Base-by-base conservation (phyloP, 2,888 invertebrate species). In the Stenurella melanura region DNA sequence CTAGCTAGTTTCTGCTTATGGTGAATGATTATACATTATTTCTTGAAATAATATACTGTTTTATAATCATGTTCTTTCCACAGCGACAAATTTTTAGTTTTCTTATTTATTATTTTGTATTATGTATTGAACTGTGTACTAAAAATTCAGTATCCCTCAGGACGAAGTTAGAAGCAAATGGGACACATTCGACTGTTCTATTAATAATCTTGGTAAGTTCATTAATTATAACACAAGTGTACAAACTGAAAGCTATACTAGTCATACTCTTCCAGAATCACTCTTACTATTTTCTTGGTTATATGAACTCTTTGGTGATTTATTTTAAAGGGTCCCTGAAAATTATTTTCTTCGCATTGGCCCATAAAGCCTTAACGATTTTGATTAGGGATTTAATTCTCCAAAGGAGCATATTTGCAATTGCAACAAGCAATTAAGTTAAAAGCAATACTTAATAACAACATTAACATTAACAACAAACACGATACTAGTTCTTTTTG, bases 141-240 rank as follows among this genome's bases (percentile, higher is more conserved):
- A 85, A 84, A 85, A 83, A 83, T 82, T 81, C 79, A 85, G 87
- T 87, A 87, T 88, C 87, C 87, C 85, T 85, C 88, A 90, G 90
- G 90, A 88, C 82, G 87, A 87, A 84, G 86, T 87, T 90, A 87
- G 91, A 90, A 93, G 94, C 92, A 96, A 96, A 91, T 97, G 97
- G 97, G 97, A 97, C 92, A 92, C 91, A 90, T 92, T 95, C 91
- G 97, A 97, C 91, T 93, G 94, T 90, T 94, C 94, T 79, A 92
- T 92, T 85, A 93, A 93, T 85, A 95, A 94, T 92, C 91, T 97
- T 90, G 96, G 97, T 97, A 93, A 94, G 95, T 93, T 90, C 78
- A 71, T 78, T 74, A 74, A 70, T 74, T 38, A 70, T 17, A 21
- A 69, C 68, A 69, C 60, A 50, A 70, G 60, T 60, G 58, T 70